These are phyloP conservation scores for Sebastes variabilis DNA, from an alignment of 2,797 vertebrate species.

Conservation along the genomic window DNA sequence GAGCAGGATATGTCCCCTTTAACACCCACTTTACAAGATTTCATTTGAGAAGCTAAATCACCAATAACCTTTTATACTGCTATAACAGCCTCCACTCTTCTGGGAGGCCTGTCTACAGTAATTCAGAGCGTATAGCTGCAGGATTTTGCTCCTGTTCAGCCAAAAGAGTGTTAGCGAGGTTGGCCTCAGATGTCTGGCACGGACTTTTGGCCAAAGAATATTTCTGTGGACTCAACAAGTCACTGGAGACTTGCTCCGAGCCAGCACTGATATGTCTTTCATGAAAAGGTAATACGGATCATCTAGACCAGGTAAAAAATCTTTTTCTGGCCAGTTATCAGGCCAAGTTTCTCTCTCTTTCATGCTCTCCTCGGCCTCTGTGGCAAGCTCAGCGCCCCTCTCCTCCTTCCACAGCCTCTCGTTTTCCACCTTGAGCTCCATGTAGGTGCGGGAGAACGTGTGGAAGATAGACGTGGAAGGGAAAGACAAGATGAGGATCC, in stretches of 20 bases:
- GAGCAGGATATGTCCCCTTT: not conserved
- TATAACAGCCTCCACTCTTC: not conserved
- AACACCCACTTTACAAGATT: not conserved
- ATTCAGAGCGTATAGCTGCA: not conserved
- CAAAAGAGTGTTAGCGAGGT: not conserved
- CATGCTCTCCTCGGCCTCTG: slow-evolving; percentile 29
- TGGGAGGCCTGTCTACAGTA: not conserved
- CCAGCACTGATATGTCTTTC: not conserved
- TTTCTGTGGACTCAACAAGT: not conserved
- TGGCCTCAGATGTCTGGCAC: not conserved
- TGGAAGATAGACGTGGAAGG: slow-evolving; percentile 93
- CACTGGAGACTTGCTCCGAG: not conserved
- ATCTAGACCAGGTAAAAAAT: not conserved
- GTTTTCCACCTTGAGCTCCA: slow-evolving; percentile 84
- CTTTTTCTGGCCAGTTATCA: slow-evolving; percentile 12
- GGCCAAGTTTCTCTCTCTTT: slow-evolving; percentile 17
- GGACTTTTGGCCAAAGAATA: not conserved
- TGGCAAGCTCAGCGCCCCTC: slow-evolving; percentile 40
- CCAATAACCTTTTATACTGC: not conserved
- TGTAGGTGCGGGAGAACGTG: slow-evolving; percentile 88
- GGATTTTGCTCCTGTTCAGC: not conserved
- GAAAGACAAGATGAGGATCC: slow-evolving; percentile 93
- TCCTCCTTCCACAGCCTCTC: slow-evolving; percentile 60
- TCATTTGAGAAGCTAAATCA: not conserved
- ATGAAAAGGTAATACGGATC: not conserved